Conservation (phyloP, 2,113 vertebrate species). For the Coracopsis vasa region DNA sequence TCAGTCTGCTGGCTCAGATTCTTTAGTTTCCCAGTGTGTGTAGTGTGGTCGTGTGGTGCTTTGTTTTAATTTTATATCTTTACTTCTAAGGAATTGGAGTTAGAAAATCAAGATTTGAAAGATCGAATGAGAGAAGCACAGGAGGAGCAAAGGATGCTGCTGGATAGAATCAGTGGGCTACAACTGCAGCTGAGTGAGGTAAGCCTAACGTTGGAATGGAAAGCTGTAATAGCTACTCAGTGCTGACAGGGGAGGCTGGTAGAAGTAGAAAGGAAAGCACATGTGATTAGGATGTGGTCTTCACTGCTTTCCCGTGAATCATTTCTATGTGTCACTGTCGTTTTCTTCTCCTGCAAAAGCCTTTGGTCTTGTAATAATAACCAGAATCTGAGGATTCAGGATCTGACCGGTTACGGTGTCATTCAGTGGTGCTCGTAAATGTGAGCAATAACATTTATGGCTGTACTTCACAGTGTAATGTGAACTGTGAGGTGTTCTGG, state of each 20-base stretch:
- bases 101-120: conserved; percentile 88
- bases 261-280: not conserved
- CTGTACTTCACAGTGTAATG: accelerated
- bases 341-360: not conserved
- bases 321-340: not conserved
- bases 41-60: not conserved
- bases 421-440: not conserved
- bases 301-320: not conserved
- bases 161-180: conserved; percentile 85
- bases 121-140: conserved; percentile 84
- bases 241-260: not conserved
- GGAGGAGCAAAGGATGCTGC: conserved; percentile 85
- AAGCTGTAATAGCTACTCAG: accelerated
- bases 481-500: not conserved
- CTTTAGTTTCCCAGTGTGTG: not conserved
- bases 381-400: not conserved
- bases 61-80: not conserved
- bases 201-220: not conserved
- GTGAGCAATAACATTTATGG: not conserved
- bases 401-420: accelerated
- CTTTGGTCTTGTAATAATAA: not conserved
- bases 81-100: conserved; percentile 81
- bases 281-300: accelerated
- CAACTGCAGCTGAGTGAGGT: conserved; percentile 92
- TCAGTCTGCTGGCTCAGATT: not conserved